Percentiles rank a stretch among this genome's conserved stretches.
Evolutionary conservation across 2,797 vertebrate genomes (phyloP).

Genomic region (Mionectes olivaceus): DNA sequence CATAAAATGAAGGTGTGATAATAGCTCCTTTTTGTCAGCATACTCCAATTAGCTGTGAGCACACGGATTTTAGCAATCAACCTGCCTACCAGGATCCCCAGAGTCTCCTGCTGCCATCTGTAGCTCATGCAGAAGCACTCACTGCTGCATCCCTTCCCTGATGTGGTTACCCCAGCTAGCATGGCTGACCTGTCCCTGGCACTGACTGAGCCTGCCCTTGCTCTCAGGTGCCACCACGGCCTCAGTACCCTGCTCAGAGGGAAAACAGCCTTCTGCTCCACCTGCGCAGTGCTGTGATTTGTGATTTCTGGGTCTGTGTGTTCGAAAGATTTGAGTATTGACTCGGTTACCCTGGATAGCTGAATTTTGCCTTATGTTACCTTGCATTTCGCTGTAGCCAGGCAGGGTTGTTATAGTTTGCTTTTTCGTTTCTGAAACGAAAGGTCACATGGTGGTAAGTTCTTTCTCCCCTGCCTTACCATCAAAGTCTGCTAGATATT

Average conservation of each 20-base stretch:
- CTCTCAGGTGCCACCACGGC: neutral
- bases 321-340: neutral
- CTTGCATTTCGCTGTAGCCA: neutral
- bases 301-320: neutral
- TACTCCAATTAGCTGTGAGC: neutral
- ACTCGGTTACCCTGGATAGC: rapidly evolving
- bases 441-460: neutral
- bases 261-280: neutral
- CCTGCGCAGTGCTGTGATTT: neutral
- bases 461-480: neutral
- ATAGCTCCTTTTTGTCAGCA: neutral
- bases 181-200: rapidly evolving
- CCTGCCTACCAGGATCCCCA: neutral
- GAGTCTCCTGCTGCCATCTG: neutral
- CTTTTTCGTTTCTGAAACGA: neutral
- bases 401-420: neutral
- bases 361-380: neutral
- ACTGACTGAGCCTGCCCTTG: neutral
- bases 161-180: rapidly evolving
- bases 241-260: neutral
- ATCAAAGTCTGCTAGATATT: neutral
- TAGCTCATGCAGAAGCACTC: rapidly evolving
- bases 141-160: neutral
- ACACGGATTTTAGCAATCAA: neutral
- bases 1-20: neutral